These are phyloP conservation scores for Tauraco erythrolophus DNA, from an alignment of 2,113 vertebrate species.

Conservation along the genomic window DNA sequence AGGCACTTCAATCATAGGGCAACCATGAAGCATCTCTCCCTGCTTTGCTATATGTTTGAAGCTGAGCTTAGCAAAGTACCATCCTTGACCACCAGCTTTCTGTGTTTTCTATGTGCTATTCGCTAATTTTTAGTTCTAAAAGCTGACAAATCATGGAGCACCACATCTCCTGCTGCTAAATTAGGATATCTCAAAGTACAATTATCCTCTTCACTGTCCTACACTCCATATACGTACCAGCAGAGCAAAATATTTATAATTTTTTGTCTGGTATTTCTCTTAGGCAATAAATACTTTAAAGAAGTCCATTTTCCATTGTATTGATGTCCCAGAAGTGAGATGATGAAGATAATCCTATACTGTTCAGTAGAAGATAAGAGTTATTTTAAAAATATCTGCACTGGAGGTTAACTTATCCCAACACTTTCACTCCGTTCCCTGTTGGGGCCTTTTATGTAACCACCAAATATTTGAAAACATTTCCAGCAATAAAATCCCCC, in stretches of 20 bases:
- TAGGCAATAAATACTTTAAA: background rate
- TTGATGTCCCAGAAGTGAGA: background rate
- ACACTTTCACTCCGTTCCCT: background rate
- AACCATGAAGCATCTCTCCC: background rate
- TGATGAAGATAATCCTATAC: background rate
- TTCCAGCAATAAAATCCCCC: background rate
- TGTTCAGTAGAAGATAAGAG: background rate
- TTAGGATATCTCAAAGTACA: background rate
- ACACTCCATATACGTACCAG: background rate
- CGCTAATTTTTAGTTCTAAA: background rate
- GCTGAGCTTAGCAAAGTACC: background rate
- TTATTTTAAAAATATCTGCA: background rate
- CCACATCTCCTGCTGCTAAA: background rate
- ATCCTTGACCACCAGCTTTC: background rate
- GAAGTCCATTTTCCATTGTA: background rate
- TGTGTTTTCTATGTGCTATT: background rate
- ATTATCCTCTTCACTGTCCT: background rate
- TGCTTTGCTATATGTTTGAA: background rate
- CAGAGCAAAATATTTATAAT: background rate
- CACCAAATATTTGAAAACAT: background rate
- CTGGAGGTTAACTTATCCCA: background rate
- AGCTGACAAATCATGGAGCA: background rate
- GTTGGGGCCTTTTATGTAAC: background rate
- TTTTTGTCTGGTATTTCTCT: background rate
- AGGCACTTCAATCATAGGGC: background rate